Evolutionary conservation across 2,797 vertebrate species (phyloP), one percentile per base, ranked within the genome.

Genomic region (Micropoecilia bifurca): DNA sequence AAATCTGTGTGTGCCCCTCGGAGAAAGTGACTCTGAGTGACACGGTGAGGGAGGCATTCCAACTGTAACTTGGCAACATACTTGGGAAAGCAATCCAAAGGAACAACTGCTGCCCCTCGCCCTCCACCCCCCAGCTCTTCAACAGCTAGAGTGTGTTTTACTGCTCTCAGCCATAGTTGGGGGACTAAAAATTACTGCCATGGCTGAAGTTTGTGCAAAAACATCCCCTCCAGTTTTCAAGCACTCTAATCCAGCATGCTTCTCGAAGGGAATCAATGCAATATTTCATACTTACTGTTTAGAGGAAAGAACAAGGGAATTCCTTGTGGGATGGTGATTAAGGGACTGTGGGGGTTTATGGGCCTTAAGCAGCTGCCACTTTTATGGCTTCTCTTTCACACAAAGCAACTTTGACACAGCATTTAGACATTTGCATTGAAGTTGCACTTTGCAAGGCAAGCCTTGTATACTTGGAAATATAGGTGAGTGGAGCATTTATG

Each of bases 151-250:
- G 96, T 96, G 95, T 96, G 80, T 84, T 96, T 95, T 95, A 95
- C 97, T 97, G 96, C 96, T 96, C 95, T 95, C 94, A 96, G 96
- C 96, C 96, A 95, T 94, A 93, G 80, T 91, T 96, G 95, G 94
- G 95, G 94, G 96, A 95, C 82, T 78, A 78, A 83, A 77, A 88
- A 83, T 90, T 79, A 88, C 85, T 78, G 81, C 91, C 76, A 63
- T 41, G 76, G 82, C 77, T 84, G 74, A 16, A 91, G 86, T 87
- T 83, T 86, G 82, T 81, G 80, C 30, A 66, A 73, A 76, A 85
- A 82, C 81, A 76, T 68, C 20, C n/a, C 83, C 84, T 82, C 57
- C 8, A 8, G 20, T 82, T 36, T 82, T 88, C 87, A 90, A 85
- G 92, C 86, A 88, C 83, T 84, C 83, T 79, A 85, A 86, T 75